Evolutionary conservation across 1,140 invertebrate species (phyloP), one percentile per base, ranked within the genome.

Genomic region (Globodera ellingtonae): DNA sequence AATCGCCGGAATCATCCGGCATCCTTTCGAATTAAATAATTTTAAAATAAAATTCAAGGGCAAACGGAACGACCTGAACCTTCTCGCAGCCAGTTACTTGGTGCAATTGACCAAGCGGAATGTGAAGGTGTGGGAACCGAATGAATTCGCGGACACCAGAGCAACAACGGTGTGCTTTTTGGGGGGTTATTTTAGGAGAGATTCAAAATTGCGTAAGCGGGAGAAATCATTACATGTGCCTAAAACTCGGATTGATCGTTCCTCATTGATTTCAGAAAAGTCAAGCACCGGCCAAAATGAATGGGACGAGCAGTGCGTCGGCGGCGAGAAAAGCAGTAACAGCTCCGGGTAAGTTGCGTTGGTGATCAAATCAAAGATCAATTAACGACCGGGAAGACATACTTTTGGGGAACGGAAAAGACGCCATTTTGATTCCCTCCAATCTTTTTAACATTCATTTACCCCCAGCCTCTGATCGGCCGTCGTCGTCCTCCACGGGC

Each of bases 51-150:
- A 10, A 44, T 10, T 70, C 47, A 77, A 77, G 71, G 69, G 66
- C 5, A 83, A 85, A 65, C 24, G 82, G 7, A 6, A 59, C 18
- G 82, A 83, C 50, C 67, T 83, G 59, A 83, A 82, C 71, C 44
- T 83, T 3, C 8, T 83, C 2, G 82, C 82, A 10, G 9, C 79
- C 15, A 80, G 77, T 78, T 83, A 85, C 56, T 65, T 82, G n/a
- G 72, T 83, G 15, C 35, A 75, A 35, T 56, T 83, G n/a, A 59
- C 72, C 5, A 83, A 83, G 62, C 47, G 82, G 65, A 83, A 71
- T 65, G 71, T 75, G 7, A 44, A 65, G 13, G 6, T 83, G 7
- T 83, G 72, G 65, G 76, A 84, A 62, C 65, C 6, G 9, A 71
- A 76, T 6, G 82, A 83, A 15, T 83, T 83, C 21, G 50, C n/a